These are phyloP conservation scores for Aphyosemion australe DNA, from an alignment of 2,113 vertebrate genomes.

Conservation along the genomic window DNA sequence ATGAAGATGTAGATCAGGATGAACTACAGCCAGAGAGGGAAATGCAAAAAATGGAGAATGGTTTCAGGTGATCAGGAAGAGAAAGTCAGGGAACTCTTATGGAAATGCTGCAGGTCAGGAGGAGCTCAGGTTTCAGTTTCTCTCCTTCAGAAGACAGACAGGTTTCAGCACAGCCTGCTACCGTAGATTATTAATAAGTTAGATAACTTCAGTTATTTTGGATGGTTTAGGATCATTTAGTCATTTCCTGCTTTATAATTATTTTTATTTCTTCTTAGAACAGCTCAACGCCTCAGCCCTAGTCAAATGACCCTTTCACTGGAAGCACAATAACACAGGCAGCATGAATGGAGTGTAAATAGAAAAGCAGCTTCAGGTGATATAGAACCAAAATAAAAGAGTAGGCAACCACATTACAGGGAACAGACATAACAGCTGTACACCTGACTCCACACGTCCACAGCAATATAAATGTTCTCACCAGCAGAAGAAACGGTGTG, in stretches of 20 bases:
- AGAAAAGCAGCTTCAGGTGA: background rate
- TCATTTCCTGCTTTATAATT: conserved; percentile 4
- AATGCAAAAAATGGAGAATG: conserved; percentile 9
- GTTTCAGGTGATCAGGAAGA: background rate
- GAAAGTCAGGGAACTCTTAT: background rate
- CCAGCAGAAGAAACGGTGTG: conserved; percentile 81
- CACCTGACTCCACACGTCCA: background rate
- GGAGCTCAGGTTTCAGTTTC: background rate
- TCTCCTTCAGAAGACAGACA: conserved; percentile 36
- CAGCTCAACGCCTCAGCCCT: background rate
- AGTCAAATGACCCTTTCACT: conserved; percentile 22
- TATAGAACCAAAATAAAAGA: too few species aligned
- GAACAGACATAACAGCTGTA: background rate
- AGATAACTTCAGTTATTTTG: conserved; percentile 8
- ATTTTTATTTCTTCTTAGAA: background rate
- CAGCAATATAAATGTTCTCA: conserved; percentile 50
- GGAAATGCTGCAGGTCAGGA: too few species aligned
- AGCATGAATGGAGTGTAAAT: background rate
- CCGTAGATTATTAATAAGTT: background rate
- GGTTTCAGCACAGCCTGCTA: conserved; percentile 12
- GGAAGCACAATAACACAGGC: conserved; percentile 8
- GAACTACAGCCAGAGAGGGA: conserved; percentile 68
- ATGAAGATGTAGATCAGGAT: conserved; percentile 84
- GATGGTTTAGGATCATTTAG: background rate
- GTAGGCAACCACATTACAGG: too few species aligned